A percentile compares a stretch with the other conserved stretches of the same genome.
Evolutionary conservation across 1,140 invertebrate genomes (phyloP).

Genomic region (Pomacea maculata): DNA sequence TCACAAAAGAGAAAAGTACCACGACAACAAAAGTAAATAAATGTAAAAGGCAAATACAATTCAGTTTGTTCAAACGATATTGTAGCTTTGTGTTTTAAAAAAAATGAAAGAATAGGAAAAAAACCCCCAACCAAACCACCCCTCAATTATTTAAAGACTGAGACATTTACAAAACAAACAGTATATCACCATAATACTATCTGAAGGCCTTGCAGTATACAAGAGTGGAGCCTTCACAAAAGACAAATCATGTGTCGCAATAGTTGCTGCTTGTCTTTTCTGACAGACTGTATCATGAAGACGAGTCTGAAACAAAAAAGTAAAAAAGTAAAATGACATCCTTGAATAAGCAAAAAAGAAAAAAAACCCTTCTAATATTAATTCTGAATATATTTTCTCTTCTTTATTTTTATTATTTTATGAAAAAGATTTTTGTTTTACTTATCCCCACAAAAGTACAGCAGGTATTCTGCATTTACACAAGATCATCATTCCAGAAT

Average conservation of each 20-base stretch:
- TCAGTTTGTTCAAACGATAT: neutral
- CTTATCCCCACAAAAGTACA: too few relatives aligned
- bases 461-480: too few relatives aligned
- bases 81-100: neutral
- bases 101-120: neutral
- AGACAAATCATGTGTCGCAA: constrained; percentile 82
- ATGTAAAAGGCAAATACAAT: neutral
- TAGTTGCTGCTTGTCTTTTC: constrained; percentile 79
- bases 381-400: neutral
- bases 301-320: constrained; percentile 69
- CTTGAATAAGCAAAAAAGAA: neutral
- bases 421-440: neutral
- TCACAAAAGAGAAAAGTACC: too few relatives aligned
- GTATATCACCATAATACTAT: constrained; percentile 67
- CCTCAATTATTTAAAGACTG: too few relatives aligned
- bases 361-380: too few relatives aligned
- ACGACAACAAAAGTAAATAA: too few relatives aligned
- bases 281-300: constrained; percentile 82
- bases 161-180: constrained; percentile 1
- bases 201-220: constrained; percentile 75
- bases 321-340: neutral
- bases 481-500: too few relatives aligned
- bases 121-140: neutral
- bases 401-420: neutral
- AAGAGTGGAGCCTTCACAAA: constrained; percentile 73